These are phyloP conservation scores for Chymomyza fuscimana DNA, from an alignment of 2,888 invertebrate genomes.

Conservation along the genomic window DNA sequence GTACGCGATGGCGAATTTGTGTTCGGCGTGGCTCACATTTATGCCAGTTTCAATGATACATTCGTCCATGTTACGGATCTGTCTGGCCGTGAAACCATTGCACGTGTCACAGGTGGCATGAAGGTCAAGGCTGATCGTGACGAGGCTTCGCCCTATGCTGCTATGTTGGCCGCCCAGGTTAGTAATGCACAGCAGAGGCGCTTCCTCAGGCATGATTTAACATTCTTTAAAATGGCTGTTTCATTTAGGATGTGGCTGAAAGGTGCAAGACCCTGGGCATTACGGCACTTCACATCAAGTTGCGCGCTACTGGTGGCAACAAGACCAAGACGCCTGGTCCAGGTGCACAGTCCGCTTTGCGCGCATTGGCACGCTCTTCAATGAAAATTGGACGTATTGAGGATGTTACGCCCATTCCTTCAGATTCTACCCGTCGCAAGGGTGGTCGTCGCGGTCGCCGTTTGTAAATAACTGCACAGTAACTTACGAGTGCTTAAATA, in stretches of 20 bases:
- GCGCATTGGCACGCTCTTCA: constrained; percentile 97
- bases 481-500: neutral
- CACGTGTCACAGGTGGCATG: constrained; percentile 98
- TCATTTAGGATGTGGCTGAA: constrained; percentile 92
- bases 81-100: constrained; percentile 96
- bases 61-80: constrained; percentile 99
- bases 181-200: neutral
- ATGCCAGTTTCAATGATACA: constrained; percentile 99
- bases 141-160: constrained; percentile 99
- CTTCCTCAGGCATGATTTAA: neutral
- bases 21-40: constrained; percentile 99
- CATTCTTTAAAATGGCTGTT: neutral
- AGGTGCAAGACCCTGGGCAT: constrained; percentile 98
- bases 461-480: constrained; percentile 84
- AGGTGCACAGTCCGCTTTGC: constrained; percentile 97
- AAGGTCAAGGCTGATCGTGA: constrained; percentile 99
- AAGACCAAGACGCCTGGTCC: constrained; percentile 97
- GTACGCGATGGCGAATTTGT: constrained; percentile 97
- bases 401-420: constrained; percentile 99
- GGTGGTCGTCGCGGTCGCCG: constrained; percentile 99
- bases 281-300: constrained; percentile 85
- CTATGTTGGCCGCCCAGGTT: constrained; percentile 98
- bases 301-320: constrained; percentile 3
- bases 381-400: constrained; percentile 99
- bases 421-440: constrained; percentile 99